Conservation (phyloP, 2,888 invertebrate species). For the Agrotis segetum region DNA sequence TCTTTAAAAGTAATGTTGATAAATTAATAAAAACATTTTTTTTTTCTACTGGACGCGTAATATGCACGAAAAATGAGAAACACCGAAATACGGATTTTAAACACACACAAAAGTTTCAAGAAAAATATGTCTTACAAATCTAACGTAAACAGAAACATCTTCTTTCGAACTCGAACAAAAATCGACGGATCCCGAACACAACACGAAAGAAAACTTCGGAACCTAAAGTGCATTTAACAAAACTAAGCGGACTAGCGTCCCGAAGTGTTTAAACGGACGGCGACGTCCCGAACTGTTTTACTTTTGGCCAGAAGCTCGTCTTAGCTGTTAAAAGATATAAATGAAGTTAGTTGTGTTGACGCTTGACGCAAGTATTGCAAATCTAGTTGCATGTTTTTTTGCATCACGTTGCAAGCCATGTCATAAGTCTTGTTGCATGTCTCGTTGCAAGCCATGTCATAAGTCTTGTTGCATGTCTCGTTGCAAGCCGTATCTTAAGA, state of each 20-base stretch:
- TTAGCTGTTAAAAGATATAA: not conserved
- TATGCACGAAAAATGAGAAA: too few species aligned
- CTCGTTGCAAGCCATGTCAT: not conserved
- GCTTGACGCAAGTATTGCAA: not conserved
- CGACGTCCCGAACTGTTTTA: not conserved
- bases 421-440: too few species aligned
- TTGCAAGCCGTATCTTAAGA: too few species aligned
- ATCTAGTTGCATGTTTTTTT: too few species aligned
- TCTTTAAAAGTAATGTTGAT: too few species aligned
- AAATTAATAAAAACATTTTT: too few species aligned
- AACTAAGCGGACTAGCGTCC: slow-evolving; percentile 35
- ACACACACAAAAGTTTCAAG: not conserved
- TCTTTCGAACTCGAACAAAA: slow-evolving; percentile 15
- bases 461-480: too few species aligned
- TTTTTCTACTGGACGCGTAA: too few species aligned
- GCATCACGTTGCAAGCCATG: not conserved
- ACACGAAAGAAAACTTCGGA: slow-evolving; percentile 29
- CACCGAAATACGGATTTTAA: not conserved
- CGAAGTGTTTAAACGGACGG: slow-evolving; percentile 19
- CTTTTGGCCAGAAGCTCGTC: not conserved
- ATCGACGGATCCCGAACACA: slow-evolving; percentile 16
- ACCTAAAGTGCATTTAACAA: slow-evolving; percentile 55
- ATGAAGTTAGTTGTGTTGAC: not conserved
- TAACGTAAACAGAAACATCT: slow-evolving; percentile 12
- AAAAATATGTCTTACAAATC: slow-evolving; percentile 26